These are phyloP conservation scores for Malthinus seriepunctatus DNA, from an alignment of 2,888 invertebrate species.

Conservation along the genomic window DNA sequence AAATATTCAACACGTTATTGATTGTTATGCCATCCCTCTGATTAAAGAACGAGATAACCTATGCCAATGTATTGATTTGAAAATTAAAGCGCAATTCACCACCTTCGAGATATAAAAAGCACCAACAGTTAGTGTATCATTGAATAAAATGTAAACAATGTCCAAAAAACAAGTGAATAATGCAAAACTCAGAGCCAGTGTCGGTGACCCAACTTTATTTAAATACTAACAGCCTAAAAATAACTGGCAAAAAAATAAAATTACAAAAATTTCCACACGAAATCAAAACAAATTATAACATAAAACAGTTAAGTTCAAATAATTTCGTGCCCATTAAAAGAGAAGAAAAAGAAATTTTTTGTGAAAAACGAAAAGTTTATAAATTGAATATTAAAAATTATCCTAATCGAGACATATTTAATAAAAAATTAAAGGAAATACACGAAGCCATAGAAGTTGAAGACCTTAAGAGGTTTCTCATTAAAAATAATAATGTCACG, in stretches of 20 bases:
- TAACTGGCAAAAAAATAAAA: slow-evolving; percentile 21
- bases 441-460: slow-evolving; percentile 64
- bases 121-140: not conserved
- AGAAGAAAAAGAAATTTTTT: slow-evolving; percentile 1
- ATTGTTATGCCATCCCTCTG: slow-evolving; percentile 15
- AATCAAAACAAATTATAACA: slow-evolving; percentile 23
- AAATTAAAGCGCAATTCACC: slow-evolving; percentile 8
- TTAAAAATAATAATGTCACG: slow-evolving; percentile 12
- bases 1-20: slow-evolving; percentile 20
- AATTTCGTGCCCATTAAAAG: not conserved
- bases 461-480: slow-evolving; percentile 67
- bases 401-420: slow-evolving; percentile 38
- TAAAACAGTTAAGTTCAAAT: slow-evolving; percentile 13
- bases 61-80: slow-evolving; percentile 16
- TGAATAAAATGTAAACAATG: slow-evolving; percentile 16
- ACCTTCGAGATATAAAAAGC: not conserved
- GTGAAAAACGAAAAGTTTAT: slow-evolving; percentile 14
- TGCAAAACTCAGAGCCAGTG: slow-evolving; percentile 16
- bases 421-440: slow-evolving; percentile 56
- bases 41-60: slow-evolving; percentile 10
- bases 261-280: slow-evolving; percentile 17
- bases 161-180: slow-evolving; percentile 19
- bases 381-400: slow-evolving; percentile 47
- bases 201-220: slow-evolving; percentile 9
- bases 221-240: slow-evolving; percentile 17